Evolutionary conservation across 2,797 vertebrate species (phyloP).

Genomic region (Crossoptilon crossoptilon): DNA sequence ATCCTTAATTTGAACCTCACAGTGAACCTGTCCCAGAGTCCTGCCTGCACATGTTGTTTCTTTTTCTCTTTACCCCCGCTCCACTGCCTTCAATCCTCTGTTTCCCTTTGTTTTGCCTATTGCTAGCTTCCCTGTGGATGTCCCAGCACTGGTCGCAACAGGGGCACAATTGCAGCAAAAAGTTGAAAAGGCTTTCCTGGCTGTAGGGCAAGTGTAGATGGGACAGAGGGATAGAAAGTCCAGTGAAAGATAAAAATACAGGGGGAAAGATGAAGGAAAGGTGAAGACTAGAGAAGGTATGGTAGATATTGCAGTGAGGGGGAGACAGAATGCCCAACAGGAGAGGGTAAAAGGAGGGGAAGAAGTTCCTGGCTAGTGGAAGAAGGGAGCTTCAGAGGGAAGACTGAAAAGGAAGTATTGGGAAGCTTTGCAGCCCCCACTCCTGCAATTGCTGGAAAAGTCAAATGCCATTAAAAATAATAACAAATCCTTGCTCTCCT

Average conservation of each 20-base stretch:
- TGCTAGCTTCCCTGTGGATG: neutral
- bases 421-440: neutral
- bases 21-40: neutral
- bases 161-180: neutral
- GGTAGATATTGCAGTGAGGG: neutral
- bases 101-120: neutral
- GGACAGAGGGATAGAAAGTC: neutral
- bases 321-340: neutral
- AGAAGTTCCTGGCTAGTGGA: neutral
- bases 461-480: slow-evolving; percentile 49
- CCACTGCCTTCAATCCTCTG: neutral
- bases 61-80: neutral
- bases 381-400: neutral
- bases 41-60: neutral
- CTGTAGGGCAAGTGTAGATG: neutral
- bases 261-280: neutral
- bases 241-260: neutral
- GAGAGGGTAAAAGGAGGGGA: neutral
- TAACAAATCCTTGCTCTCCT: slow-evolving; percentile 18
- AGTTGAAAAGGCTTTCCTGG: neutral
- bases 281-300: neutral
- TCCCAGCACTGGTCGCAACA: neutral
- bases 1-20: neutral
- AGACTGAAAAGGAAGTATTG: neutral
- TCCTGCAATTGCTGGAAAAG: slow-evolving; percentile 28